phyloP scores from a whole-genome alignment of 64 coral and sea anemone species.

The Trachythela sp. region DNA sequence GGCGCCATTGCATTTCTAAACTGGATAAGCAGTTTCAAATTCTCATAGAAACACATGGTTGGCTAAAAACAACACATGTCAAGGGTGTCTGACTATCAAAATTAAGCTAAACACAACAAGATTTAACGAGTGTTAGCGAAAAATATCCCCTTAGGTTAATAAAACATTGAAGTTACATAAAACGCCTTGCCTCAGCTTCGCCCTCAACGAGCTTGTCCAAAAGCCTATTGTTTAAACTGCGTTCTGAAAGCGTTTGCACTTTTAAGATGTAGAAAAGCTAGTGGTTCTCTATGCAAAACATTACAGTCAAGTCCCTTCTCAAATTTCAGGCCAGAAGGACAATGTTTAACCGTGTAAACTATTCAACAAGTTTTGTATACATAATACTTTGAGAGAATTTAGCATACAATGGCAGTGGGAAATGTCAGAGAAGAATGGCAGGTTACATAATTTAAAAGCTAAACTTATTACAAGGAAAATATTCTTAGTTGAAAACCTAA shows the following conservation, averaged over 20 bases:
- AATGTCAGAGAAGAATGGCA: background rate
- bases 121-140: background rate
- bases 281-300: background rate
- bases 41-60: background rate
- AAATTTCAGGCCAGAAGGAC: background rate
- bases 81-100: background rate
- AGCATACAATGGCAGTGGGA: background rate
- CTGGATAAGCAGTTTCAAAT: background rate
- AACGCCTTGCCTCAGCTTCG: background rate
- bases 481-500: background rate
- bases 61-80: constrained; percentile 1
- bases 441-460: too few relatives aligned
- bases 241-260: too few relatives aligned
- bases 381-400: background rate
- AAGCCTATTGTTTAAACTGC: too few relatives aligned
- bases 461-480: too few relatives aligned
- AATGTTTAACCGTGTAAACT: background rate
- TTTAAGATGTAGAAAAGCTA: too few relatives aligned
- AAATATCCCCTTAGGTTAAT: background rate
- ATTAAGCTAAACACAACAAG: background rate
- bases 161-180: background rate
- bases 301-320: background rate
- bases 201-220: too few relatives aligned
- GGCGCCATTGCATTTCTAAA: background rate
- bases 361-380: background rate